A percentile compares a stretch with the other conserved stretches of the same genome.
Conservation (phyloP, 2,888 invertebrate genomes). For the Lomographa bimaculata region DNA sequence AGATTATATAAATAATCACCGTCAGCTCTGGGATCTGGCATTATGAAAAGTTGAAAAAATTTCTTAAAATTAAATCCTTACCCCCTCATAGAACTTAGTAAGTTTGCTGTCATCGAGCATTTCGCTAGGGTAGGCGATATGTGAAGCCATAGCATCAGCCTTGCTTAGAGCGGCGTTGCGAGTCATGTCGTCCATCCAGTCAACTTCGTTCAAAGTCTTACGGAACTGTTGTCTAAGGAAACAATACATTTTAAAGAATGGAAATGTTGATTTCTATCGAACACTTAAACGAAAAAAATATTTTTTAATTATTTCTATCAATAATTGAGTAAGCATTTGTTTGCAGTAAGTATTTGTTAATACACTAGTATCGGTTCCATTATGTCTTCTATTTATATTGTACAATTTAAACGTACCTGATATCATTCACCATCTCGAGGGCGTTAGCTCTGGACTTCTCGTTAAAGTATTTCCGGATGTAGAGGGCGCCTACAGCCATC, state of each 20-base stretch:
- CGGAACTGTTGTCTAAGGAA: conserved; percentile 86
- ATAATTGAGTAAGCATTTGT: too few species aligned
- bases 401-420: conserved; percentile 85
- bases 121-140: conserved; percentile 97
- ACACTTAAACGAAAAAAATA: too few species aligned
- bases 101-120: conserved; percentile 92
- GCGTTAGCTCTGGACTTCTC: conserved; percentile 93
- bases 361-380: too few species aligned
- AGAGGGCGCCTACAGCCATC: conserved; percentile 91
- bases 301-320: too few species aligned
- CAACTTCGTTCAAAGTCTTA: conserved; percentile 89
- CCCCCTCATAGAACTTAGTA: conserved; percentile 89
- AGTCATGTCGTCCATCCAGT: conserved; percentile 97
- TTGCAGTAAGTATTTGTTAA: too few species aligned
- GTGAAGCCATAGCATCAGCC: conserved; percentile 91
- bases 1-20: too few species aligned
- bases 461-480: conserved; percentile 94
- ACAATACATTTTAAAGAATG: too few species aligned
- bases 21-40: too few species aligned
- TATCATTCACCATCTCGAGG: conserved; percentile 93
- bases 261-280: too few species aligned
- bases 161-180: conserved; percentile 90
- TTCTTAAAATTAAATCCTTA: conserved; percentile 57
- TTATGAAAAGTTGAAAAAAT: too few species aligned
- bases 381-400: too few species aligned